Evolutionary conservation across 92 coral and sea anemone species (phyloP), one percentile per base, ranked within the genome.

Genomic region (Porites evermanni): DNA sequence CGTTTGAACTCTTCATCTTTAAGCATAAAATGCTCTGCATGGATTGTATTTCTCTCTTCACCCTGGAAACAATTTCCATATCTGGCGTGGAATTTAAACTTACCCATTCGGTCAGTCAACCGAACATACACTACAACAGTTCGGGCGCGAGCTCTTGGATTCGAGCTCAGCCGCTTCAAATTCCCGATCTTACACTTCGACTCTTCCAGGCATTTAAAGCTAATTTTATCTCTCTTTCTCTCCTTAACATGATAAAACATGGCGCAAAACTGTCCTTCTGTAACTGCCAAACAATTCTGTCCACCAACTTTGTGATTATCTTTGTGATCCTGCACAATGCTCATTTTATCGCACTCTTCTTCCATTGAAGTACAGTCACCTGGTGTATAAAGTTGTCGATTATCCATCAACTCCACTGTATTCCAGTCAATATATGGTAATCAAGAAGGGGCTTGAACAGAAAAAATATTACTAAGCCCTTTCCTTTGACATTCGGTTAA

Each of bases 1-100:
- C 21, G n/a, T 51, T 64, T 64, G 18, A 83, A 73, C 50, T 83
- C 87, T 6, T 52, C 66, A 24, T 83, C 87, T 79, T 73, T 51
- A 51, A 83, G 17, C 87, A 83, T 83, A 64, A 83, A 83, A 64
- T 83, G 64, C 14, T 83, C 87, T 9, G 80, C 87, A 64, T 83
- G 87, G 53, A 23, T 83, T 47, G 87, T 83, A 13, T 61, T 83
- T 63, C 54, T 26, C 52, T 71, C 64, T 1, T 20, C 3, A 64
- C 80, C 80, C 1, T 83, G 64, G 26, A 13, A 83, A 67, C 87
- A 83, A 21, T 83, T 83, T 4, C 87, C 87, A 24, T 83, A 83
- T 66, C 87, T 83, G 24, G 87, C 87, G 72, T 83, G 87, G 12
- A 83, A 83, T n/a, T 50, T 74, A 64, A 83, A 11, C 8, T 38